A percentile compares a stretch with the other conserved stretches of the same genome.
Evolutionary conservation across 1,140 invertebrate species (phyloP).

Genomic region (Grapholita molesta): DNA sequence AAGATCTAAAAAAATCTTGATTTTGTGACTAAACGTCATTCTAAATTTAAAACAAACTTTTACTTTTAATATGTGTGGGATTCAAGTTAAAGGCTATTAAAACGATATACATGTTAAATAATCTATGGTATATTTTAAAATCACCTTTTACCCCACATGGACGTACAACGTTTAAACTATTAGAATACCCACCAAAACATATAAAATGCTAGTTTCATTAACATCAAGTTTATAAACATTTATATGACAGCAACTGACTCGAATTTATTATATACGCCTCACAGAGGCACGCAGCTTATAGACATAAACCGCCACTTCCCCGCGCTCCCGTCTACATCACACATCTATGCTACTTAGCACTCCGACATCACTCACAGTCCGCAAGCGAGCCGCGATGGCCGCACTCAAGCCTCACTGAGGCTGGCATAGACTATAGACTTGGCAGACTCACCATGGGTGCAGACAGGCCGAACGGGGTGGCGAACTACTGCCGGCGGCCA

Average conservation of each 20-base stretch:
- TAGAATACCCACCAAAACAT: too few species aligned
- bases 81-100: background rate
- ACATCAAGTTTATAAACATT: too few species aligned
- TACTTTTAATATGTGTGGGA: background rate
- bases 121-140: too few species aligned
- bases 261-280: background rate
- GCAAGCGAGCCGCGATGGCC: conserved; percentile 41
- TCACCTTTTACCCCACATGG: too few species aligned
- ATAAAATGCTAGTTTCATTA: too few species aligned
- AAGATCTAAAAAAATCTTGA: too few species aligned
- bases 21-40: too few species aligned
- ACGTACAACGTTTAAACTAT: too few species aligned
- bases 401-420: conserved; percentile 62
- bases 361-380: background rate
- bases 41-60: background rate
- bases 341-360: background rate
- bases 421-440: background rate
- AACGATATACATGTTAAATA: too few species aligned
- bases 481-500: conserved; percentile 60
- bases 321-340: background rate
- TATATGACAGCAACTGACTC: too few species aligned
- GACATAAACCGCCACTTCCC: background rate
- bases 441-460: conserved; percentile 47
- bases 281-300: background rate
- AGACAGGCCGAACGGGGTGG: conserved; percentile 62